Evolutionary conservation across 2,888 invertebrate species (phyloP), one percentile per base, ranked within the genome.

Genomic region (Chorisops tibialis): DNA sequence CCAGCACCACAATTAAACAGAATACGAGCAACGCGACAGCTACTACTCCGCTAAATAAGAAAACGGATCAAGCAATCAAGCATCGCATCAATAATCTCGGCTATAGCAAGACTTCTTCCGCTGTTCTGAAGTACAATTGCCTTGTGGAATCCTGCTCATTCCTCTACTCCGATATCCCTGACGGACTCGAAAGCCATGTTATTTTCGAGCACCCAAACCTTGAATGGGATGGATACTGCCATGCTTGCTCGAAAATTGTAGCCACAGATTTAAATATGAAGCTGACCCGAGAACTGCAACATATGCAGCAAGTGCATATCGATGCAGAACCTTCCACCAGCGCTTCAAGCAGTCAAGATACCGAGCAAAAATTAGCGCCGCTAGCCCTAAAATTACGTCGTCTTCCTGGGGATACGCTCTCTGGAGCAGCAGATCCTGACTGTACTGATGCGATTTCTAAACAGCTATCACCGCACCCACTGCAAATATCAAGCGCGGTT

Each of bases 211-310:
- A 79, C 68, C 67, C 69, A 1, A 51, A 63, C n/a, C 79, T 81
- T 24, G 72, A 70, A 19, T 85, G 85, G 85, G 80, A 81, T 64
- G 85, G 85, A 1, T 81, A 78, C 68, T 85, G 85, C 69, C 74
- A 69, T 52, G 67, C 79, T 11, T 85, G 85, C 66, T 78, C 80
- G 69, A 30, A 59, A 2, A 63, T 69, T 18, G 24, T 68, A 22
- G 49, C 30, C 21, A 18, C 14, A 24, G n/a, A 52, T n/a, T 14
- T 64, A 18, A 19, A 45, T 48, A 35, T 64, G 14, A 30, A 63
- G 14, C 22, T 67, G 2, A n/a, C 35, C 6, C 18, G 30, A 24
- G 77, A 78, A 65, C 65, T 75, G 14, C 68, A 67, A 2, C 77
- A 78, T 63, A 70, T 78, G 71, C 51, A 70, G 1, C 66, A 67